Conservation (phyloP, 2,113 vertebrate species). For the Sturnus vulgaris region DNA sequence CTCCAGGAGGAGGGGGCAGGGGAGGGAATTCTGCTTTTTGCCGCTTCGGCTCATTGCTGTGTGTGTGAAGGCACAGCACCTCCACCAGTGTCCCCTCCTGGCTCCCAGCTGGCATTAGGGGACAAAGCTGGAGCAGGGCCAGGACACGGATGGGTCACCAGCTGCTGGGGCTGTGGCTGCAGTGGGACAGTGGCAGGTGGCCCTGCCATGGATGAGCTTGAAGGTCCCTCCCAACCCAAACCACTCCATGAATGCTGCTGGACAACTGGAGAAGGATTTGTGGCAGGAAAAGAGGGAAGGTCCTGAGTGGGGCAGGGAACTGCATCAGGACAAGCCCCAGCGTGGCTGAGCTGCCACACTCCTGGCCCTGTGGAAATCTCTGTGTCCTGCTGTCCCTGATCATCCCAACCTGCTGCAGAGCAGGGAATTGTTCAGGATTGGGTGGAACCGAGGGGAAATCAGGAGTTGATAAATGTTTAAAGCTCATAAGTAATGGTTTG, state of each 20-base stretch:
- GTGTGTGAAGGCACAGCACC: fast-evolving
- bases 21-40: neutral
- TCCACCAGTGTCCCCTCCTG: neutral
- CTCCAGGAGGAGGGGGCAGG: neutral
- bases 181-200: neutral
- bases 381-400: neutral
- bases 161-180: neutral
- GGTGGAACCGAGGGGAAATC: neutral
- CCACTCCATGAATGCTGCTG: neutral
- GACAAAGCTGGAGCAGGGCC: neutral
- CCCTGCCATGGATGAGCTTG: neutral
- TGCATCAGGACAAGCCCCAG: neutral
- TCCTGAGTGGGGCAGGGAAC: neutral
- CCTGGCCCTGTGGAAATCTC: neutral
- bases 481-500: conserved; percentile 21
- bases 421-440: neutral
- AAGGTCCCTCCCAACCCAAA: no score
- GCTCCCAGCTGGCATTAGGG: neutral
- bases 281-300: neutral
- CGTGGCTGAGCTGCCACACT: neutral
- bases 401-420: neutral
- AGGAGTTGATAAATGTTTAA: neutral
- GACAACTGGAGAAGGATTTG: neutral
- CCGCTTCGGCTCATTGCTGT: neutral
- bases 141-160: neutral